Percentiles rank a stretch among this genome's conserved stretches.
phyloP scores from a whole-genome alignment of 2,888 invertebrate species.

The Lacanobia wlatinum region DNA sequence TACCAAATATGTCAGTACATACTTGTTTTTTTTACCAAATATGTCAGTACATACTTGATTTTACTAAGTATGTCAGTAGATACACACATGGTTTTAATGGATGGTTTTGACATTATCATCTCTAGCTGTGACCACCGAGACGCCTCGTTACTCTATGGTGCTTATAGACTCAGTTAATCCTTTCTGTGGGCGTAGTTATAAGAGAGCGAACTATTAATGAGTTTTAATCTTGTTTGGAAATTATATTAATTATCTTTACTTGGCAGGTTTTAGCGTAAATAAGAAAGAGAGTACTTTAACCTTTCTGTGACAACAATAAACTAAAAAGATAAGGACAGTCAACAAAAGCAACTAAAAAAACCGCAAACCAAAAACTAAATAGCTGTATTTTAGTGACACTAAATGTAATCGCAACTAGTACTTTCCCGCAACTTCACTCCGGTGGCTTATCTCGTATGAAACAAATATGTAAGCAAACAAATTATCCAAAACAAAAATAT shows the following conservation, averaged over 20 bases:
- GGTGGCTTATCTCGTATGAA: no score
- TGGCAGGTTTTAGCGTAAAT: not conserved
- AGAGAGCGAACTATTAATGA: slow-evolving; percentile 41
- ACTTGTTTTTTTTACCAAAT: no score
- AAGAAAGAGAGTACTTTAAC: not conserved
- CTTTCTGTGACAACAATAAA: not conserved
- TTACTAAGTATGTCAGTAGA: no score
- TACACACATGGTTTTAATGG: no score
- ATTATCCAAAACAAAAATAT: no score
- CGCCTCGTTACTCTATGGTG: not conserved
- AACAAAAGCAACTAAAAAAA: not conserved
- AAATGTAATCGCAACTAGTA: not conserved
- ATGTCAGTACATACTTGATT: no score
- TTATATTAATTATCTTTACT: slow-evolving; percentile 18
- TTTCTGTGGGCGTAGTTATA: slow-evolving; percentile 5
- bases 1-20: no score
- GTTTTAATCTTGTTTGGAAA: slow-evolving; percentile 36
- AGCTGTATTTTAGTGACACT: no score
- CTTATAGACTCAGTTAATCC: slow-evolving; percentile 21
- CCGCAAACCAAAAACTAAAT: not conserved
- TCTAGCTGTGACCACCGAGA: not conserved
- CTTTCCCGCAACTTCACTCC: not conserved
- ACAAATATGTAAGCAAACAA: no score
- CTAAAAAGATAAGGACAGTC: not conserved
- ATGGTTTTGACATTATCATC: not conserved